Base-by-base conservation (phyloP, 2,113 vertebrate genomes). In the Vicugna pacos region DNA sequence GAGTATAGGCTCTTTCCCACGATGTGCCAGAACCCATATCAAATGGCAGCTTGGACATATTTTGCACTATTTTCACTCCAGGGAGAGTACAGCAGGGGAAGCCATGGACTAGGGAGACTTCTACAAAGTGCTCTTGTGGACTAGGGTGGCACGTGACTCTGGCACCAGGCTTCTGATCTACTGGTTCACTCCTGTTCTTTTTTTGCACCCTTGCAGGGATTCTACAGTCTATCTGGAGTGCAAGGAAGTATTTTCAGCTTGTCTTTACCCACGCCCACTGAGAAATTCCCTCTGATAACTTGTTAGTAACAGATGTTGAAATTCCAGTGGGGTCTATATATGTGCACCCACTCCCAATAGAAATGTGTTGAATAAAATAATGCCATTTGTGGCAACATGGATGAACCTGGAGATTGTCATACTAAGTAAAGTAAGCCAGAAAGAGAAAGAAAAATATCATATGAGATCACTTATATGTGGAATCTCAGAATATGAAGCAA, bases 291-390 rank as follows among this genome's bases (percentile, higher is more conserved):
- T 93, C 88, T 69, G 65, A 62, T 67, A 84, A 95, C 60, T 92
- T 67, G 52, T 48, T 92, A 87, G 70, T 82, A 97, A 94, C 77
- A 96, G 83, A 82, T 97, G 38, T 24, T 91, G 84, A 97, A 98
- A 98, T 90, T 56, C 88, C 81, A 79, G 26, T 32, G 46, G 46
- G 26, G 70, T 10, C 75, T 38, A 26, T 50, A 17, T 35, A 87
- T 65, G 22, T 20, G 11, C 22, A 28, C 48, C 81, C 30, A 69
- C n/a, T 91, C 75, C 89, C 11, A 69, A 82, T 8, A 94, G 60
- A 93, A 91, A 94, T 77, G 50, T 46, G 77, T 52, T 42, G 38
- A 42, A 42, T 42, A 42, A 42, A 42, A 42, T 42, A 42, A 42
- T 42, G 38, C 38, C 38, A 42, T 42, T 42, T 42, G 38, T 42